Base-by-base conservation (phyloP, 2,113 vertebrate species). In the Deroptyus accipitrinus region DNA sequence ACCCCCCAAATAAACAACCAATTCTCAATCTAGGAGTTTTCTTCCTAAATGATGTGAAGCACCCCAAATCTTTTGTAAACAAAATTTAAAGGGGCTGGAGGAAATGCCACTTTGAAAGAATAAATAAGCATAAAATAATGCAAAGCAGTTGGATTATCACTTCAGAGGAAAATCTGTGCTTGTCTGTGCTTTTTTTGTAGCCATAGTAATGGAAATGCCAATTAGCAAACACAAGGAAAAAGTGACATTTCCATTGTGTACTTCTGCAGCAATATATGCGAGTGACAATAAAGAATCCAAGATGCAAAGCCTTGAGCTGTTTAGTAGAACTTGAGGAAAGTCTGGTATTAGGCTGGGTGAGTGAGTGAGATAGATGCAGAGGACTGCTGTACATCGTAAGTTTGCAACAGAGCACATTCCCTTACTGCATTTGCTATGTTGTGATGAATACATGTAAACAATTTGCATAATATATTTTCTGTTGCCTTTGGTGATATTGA, bases 401-500 rank as follows among this genome's bases (percentile, higher is more conserved):
- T 89, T 67, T 90, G 70, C 54, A 51, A 68, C 8, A 12, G 0
- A 91, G 19, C 28, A 76, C 66, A 74, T 64, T 95, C 39, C 18
- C 5, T 13, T 88, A 13, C 39, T 78, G 2, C 57, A 42, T 87
- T 97, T 91, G n/a, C 64, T 91, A 67, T 39, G 57, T 33, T 83
- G 54, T 82, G 54, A 94, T 84, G 24, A 96, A 93, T 67, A 78
- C 10, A 69, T 84, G 41, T 84, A 89, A 87, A 84, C 94, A 80
- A 83, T 79, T 92, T 96, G 57, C 69, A 83, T 97, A 79, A 90
- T 74, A 66, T 82, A 72, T 85, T 75, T 93, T 88, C 24, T 52
- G 61, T 92, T 94, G 24, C 49, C 94, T 96, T 94, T 87, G 49
- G 27, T 89, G 33, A 11, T 70, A 61, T 49, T 78, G 77, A 81